phyloP scores from a whole-genome alignment of 2,113 vertebrate genomes.

The Indicator maculatus region DNA sequence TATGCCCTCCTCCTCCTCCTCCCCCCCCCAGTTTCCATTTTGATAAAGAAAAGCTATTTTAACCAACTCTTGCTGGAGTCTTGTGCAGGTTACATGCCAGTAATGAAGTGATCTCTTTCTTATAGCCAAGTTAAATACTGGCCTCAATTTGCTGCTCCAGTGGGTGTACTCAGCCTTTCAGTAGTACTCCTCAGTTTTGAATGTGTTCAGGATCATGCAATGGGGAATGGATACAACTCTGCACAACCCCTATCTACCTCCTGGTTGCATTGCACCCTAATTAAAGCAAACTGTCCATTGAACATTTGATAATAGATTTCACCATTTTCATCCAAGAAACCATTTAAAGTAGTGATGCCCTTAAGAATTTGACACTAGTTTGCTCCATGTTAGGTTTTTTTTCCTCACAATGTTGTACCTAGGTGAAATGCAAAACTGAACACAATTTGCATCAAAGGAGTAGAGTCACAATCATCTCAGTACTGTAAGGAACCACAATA shows the following conservation, averaged over 20 bases:
- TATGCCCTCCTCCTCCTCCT: background rate
- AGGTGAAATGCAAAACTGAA: background rate
- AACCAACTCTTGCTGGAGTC: background rate
- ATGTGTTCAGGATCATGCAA: background rate
- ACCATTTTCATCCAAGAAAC: background rate
- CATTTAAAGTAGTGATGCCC: background rate
- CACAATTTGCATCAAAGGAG: background rate
- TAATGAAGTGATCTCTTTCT: background rate
- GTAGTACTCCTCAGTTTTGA: background rate
- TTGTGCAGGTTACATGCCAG: background rate
- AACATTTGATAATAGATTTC: background rate
- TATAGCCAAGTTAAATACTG: background rate
- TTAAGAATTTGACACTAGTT: background rate
- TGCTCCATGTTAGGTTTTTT: background rate
- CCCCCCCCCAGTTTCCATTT: background rate
- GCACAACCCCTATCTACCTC: background rate
- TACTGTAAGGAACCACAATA: background rate
- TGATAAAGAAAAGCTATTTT: background rate
- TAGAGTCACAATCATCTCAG: background rate
- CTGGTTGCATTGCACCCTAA: background rate
- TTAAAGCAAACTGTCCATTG: background rate
- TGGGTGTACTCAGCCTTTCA: background rate
- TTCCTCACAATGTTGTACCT: background rate
- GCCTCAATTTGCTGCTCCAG: background rate
- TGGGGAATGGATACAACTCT: background rate